These are phyloP conservation scores for Clinocottus analis DNA, from an alignment of 2,113 vertebrate species.

Conservation along the genomic window DNA sequence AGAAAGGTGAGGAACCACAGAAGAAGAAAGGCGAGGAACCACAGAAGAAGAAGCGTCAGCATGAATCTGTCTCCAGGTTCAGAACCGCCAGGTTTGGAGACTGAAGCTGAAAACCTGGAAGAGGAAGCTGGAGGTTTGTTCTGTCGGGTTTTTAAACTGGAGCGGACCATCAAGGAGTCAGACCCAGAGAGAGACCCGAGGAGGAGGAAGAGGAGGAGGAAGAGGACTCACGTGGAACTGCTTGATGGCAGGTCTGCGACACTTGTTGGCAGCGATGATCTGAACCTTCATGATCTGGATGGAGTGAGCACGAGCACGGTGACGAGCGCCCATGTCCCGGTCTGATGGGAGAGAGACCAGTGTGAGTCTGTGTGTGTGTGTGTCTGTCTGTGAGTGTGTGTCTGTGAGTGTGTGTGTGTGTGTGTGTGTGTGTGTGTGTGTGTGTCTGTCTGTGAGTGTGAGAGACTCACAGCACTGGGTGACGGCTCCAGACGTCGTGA, in stretches of 20 bases:
- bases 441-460: too few relatives aligned
- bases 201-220: too few relatives aligned
- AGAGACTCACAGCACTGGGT: slow-evolving; percentile 96
- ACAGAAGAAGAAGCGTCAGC: too few relatives aligned
- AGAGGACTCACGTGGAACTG: slow-evolving; percentile 95
- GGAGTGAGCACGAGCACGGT: slow-evolving; percentile 93
- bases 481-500: slow-evolving; percentile 95
- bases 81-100: slow-evolving; percentile 69
- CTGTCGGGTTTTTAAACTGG: slow-evolving; percentile 59
- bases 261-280: slow-evolving; percentile 95
- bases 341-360: slow-evolving; percentile 79
- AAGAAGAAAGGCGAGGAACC: too few relatives aligned
- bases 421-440: not conserved
- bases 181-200: slow-evolving; percentile 71
- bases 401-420: not conserved
- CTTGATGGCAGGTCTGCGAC: slow-evolving; percentile 95
- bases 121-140: slow-evolving; percentile 72
- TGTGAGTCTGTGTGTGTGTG: not conserved
- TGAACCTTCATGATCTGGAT: slow-evolving; percentile 99
- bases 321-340: slow-evolving; percentile 96
- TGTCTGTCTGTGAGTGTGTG: not conserved
- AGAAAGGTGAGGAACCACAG: too few relatives aligned
- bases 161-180: slow-evolving; percentile 23
- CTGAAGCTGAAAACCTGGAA: slow-evolving; percentile 64
- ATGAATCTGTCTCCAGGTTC: slow-evolving; percentile 65